phyloP scores from a whole-genome alignment of 1,140 invertebrate species.

The Drosophila miranda region DNA sequence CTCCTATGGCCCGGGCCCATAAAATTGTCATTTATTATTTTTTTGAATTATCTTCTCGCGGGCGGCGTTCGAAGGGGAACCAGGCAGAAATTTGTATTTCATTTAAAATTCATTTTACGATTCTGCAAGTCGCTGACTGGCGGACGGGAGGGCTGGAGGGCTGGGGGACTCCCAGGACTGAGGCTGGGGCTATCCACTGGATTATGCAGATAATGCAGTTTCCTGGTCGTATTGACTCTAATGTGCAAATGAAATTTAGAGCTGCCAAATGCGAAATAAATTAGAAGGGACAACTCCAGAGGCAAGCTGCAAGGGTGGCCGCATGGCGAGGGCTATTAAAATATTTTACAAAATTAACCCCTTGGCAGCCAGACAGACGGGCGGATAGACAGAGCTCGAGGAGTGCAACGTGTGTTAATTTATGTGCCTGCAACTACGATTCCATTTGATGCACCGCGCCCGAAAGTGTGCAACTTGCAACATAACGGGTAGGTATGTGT shows the following conservation, averaged over 20 bases:
- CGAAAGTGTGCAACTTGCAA: conserved; percentile 49
- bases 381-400: conserved; percentile 5
- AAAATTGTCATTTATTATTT: conserved; percentile 79
- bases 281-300: conserved; percentile 25
- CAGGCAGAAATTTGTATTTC: conserved; percentile 17
- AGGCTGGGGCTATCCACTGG: not conserved
- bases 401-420: conserved; percentile 53
- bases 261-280: conserved; percentile 64
- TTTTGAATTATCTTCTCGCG: conserved; percentile 49
- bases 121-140: not conserved
- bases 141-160: too few relatives aligned
- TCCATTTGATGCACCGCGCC: conserved; percentile 48
- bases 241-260: conserved; percentile 50
- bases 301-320: conserved; percentile 24
- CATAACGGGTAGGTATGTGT: conserved; percentile 1
- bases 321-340: conserved; percentile 61
- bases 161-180: not conserved
- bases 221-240: conserved; percentile 53
- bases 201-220: conserved; percentile 33
- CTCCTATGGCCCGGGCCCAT: conserved; percentile 39
- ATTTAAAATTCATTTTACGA: conserved; percentile 49
- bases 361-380: conserved; percentile 27
- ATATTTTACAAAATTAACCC: conserved; percentile 76
- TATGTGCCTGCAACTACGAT: conserved; percentile 48
- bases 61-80: conserved; percentile 10